A percentile compares a stretch with the other conserved stretches of the same genome.
Conservation (phyloP, 2,113 vertebrate genomes). For the Rutilus rutilus region DNA sequence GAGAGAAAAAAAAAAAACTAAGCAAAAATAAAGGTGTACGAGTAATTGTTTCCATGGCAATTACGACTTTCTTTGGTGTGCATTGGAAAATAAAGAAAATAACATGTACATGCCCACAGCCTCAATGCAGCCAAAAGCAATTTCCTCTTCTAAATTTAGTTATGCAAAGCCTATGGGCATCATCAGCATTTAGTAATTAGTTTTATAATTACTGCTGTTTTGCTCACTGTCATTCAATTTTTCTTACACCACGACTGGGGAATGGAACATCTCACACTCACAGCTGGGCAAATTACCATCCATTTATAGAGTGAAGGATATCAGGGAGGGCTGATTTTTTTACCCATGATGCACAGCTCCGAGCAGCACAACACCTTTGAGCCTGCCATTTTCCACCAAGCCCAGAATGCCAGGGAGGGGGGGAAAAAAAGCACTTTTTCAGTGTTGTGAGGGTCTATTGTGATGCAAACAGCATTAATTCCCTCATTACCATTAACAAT, state of each 20-base stretch:
- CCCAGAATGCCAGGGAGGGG: conserved; percentile 20
- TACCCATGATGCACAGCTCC: conserved; percentile 43
- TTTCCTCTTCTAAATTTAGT: conserved; percentile 99
- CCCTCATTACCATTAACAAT: conserved; percentile 65
- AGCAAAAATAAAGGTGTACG: conserved; percentile 61
- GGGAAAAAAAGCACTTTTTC: conserved; percentile 22
- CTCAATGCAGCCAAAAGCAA: conserved; percentile 95
- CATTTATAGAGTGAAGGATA: conserved; percentile 85
- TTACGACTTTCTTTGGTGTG: conserved; percentile 67
- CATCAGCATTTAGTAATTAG: conserved; percentile 99
- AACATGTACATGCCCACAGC: conserved; percentile 70
- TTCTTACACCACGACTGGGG: conserved; percentile 93
- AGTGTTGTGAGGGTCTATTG: conserved; percentile 53
- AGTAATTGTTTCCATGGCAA: conserved; percentile 79
- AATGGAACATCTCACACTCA: conserved; percentile 96
- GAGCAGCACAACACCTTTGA: conserved; percentile 44
- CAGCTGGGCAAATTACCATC: conserved; percentile 94
- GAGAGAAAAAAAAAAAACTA: no score
- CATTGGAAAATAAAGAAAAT: conserved; percentile 63
- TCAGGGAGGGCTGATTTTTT: conserved; percentile 54
- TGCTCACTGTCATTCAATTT: conserved; percentile 96
- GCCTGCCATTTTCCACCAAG: conserved; percentile 47
- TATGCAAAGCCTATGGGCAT: conserved; percentile 99
- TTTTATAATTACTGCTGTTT: conserved; percentile 99
- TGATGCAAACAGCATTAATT: conserved; percentile 64